Evolutionary conservation across 1,140 invertebrate genomes (phyloP), one percentile per base, ranked within the genome.

Genomic region (Aphis gossypii): DNA sequence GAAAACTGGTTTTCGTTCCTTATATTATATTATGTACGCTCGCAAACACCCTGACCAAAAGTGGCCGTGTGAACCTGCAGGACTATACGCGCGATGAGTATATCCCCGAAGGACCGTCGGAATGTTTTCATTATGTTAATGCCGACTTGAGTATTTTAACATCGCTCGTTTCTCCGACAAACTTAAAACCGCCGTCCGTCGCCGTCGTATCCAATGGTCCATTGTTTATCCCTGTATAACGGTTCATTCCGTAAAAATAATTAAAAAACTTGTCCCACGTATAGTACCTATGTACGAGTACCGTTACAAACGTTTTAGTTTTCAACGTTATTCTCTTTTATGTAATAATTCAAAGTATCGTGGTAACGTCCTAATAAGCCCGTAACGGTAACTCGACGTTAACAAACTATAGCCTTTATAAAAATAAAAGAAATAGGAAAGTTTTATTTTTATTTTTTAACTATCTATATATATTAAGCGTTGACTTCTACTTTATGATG

Each of bases 21-120:
- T 89, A 11, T 41, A 11, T 89, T 89, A 11, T 41, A 11, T 35
- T 88, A 35, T 7, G 4, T 35, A 48, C 25, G 18, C 48, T n/a
- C n/a, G 9, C 14, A 30, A 9, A 35, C 92, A 86, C 92, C 92
- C 82, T 93, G 92, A 84, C 92, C 92, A 44, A 90, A 93, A 54
- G 92, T 93, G 82, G 76, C 92, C 92, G 92, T 93, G 92, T 93
- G 92, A 93, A 93, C 92, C 82, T 86, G 92, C 82, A 93, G 92
- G 92, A 93, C 38, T 41, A 1, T 0, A 41, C 38, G 38, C 38
- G 38, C 68, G 76, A 48, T 38, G 82, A 25, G 90, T 76, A 38
- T 54, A 25, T 91, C 82, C 48, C 76, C 82, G 76, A 38, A 41
- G 76, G 76, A 68, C 90, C 90, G 56, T 20, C 41, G 5, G 90